phyloP scores from a whole-genome alignment of 2,888 invertebrate genomes.

The Lissocephala sabroskyi region DNA sequence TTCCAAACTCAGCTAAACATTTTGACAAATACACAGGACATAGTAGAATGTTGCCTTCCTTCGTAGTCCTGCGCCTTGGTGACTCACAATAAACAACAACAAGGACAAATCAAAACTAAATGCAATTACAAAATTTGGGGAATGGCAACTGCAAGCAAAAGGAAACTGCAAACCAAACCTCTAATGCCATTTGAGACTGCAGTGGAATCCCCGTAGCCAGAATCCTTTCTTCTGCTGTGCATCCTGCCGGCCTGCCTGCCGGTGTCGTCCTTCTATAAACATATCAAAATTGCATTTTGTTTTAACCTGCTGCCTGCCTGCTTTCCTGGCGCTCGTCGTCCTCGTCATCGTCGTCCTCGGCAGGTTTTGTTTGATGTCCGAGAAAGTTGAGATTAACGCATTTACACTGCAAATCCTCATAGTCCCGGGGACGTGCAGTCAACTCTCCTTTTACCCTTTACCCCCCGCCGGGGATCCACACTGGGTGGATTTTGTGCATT shows the following conservation, averaged over 20 bases:
- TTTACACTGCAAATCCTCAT: conserved; percentile 55
- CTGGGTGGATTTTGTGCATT: conserved; percentile 35
- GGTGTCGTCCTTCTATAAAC: no score
- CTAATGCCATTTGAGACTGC: conserved; percentile 44
- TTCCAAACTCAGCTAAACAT: conserved; percentile 30
- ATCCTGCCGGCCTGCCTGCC: no score
- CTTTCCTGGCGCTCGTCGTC: no score
- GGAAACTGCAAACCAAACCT: not conserved
- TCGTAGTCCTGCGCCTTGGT: no score
- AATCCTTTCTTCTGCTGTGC: no score
- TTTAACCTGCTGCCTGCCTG: no score
- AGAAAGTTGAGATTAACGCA: conserved; percentile 58
- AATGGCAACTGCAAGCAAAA: conserved; percentile 1
- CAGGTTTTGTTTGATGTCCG: conserved; percentile 56
- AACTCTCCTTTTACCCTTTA: conserved; percentile 1
- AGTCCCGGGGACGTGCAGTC: conserved; percentile 9
- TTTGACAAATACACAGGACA: conserved; percentile 15
- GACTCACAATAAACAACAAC: conserved; percentile 5
- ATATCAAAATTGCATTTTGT: conserved; percentile 63
- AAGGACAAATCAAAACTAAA: conserved; percentile 34
- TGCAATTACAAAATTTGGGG: conserved; percentile 40
- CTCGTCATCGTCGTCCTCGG: conserved; percentile 60
- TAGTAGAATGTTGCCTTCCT: no score
- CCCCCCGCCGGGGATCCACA: conserved; percentile 12
- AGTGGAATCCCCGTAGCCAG: no score